Percentiles rank a stretch among this genome's conserved stretches.
Conservation (phyloP, 2,888 invertebrate species). For the Habroteleia sp. region DNA sequence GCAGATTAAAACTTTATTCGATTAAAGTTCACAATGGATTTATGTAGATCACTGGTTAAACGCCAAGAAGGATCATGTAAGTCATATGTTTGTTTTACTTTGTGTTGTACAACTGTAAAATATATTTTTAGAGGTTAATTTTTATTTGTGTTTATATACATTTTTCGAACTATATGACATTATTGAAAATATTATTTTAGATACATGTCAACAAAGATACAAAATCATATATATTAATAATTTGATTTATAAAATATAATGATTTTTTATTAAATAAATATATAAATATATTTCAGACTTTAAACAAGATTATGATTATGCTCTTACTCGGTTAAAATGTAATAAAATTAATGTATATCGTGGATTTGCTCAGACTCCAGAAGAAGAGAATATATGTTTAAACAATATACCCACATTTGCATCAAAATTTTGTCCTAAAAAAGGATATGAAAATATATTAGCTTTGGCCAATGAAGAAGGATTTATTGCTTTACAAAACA, state of each 20-base stretch:
- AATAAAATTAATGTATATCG: slow-evolving; percentile 85
- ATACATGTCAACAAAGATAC: too few relatives aligned
- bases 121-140: background rate
- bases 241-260: background rate
- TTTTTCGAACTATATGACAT: too few relatives aligned
- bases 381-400: slow-evolving; percentile 10
- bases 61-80: slow-evolving; percentile 76
- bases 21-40: slow-evolving; percentile 36
- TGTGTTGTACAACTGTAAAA: background rate
- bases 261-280: background rate
- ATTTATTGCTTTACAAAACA: slow-evolving; percentile 83
- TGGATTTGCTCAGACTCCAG: slow-evolving; percentile 76
- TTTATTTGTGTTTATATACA: too few relatives aligned
- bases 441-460: slow-evolving; percentile 86
- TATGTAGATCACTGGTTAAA: slow-evolving; percentile 66
- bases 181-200: too few relatives aligned
- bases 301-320: slow-evolving; percentile 84
- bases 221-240: background rate
- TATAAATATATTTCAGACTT: slow-evolving; percentile 66
- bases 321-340: slow-evolving; percentile 85
- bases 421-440: slow-evolving; percentile 87
- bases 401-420: slow-evolving; percentile 87
- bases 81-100: slow-evolving; percentile 27
- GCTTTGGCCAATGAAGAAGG: slow-evolving; percentile 95
- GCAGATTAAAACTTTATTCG: background rate